Evolutionary conservation across 2,113 vertebrate genomes (phyloP), one percentile per base, ranked within the genome.

Genomic region (Nanger granti): DNA sequence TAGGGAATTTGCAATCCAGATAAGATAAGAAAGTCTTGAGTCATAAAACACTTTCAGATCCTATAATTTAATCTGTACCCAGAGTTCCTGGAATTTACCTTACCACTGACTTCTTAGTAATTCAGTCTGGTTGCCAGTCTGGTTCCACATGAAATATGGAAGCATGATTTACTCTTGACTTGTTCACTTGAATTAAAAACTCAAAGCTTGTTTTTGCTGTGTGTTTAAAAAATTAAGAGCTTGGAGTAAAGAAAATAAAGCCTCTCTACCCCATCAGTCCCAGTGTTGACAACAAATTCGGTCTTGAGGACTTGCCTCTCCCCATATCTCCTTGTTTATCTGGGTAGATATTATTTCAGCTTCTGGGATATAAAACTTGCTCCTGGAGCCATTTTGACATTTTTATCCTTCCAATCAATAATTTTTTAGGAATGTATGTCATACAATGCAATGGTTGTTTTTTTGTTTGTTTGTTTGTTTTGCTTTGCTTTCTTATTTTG

Each of bases 1-100:
- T 85, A 57, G 34, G 31, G 76, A 87, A 83, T 37, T 79, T 47
- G 49, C 28, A 34, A 15, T 69, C 41, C 52, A 52, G 80, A 93
- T 95, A 92, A 96, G 89, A 94, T 91, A 97, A 97, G 89, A 64
- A 94, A 91, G 54, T 94, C 15, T 73, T 82, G 87, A 96, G 73
- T 64, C 94, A 83, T 80, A 80, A 96, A 92, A 95, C 73, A 92
- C 57, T 92, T 97, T 96, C 20, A 52, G 76, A 87, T 90, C 83
- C 93, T 69, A 17, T 90, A 88, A 85, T 64, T 41, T 44, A 93
- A 94, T 52, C 88, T 37, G 13, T 37, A 85, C 31, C 60, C 73
- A 22, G 89, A 29, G 15, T 89, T 97, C n/a, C 83, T 95, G 57
- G 82, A 90, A 60, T 79, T 54, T 83, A 54, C 76, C 60, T 91